A percentile compares a stretch with the other conserved stretches of the same genome.
Conservation (phyloP, 2,113 vertebrate species). For the Rutilus rutilus region DNA sequence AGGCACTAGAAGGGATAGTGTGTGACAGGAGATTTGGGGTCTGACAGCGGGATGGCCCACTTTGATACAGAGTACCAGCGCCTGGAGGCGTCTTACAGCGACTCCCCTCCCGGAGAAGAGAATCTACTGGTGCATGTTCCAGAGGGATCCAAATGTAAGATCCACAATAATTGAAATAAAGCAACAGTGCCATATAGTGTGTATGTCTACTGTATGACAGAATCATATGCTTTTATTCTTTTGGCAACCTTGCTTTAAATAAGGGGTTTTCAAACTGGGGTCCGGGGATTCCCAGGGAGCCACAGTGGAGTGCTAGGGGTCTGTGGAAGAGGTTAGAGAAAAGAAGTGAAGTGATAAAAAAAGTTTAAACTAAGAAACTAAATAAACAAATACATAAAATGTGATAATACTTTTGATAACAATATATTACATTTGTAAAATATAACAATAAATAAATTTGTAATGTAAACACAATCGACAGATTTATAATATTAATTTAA, state of each 20-base stretch:
- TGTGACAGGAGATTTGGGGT: constrained; percentile 38
- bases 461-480: too few relatives aligned
- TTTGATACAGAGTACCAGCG: constrained; percentile 96
- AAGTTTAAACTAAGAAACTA: too few relatives aligned
- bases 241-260: neutral
- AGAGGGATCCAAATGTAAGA: constrained; percentile 92
- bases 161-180: neutral
- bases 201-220: neutral
- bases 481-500: too few relatives aligned
- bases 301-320: too few relatives aligned
- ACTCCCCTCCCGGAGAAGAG: constrained; percentile 92
- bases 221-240: neutral
- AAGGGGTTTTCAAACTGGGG: too few relatives aligned
- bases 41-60: constrained; percentile 81
- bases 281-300: too few relatives aligned
- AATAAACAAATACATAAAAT: too few relatives aligned
- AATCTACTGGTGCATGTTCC: constrained; percentile 91
- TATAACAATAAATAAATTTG: too few relatives aligned
- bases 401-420: too few relatives aligned
- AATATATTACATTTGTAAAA: too few relatives aligned
- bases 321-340: too few relatives aligned
- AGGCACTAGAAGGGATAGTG: constrained; percentile 31
- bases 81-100: constrained; percentile 91
- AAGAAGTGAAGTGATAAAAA: too few relatives aligned
- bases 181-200: neutral